Conservation (phyloP, 2,113 vertebrate genomes). For the Trematocara nigrifrons region DNA sequence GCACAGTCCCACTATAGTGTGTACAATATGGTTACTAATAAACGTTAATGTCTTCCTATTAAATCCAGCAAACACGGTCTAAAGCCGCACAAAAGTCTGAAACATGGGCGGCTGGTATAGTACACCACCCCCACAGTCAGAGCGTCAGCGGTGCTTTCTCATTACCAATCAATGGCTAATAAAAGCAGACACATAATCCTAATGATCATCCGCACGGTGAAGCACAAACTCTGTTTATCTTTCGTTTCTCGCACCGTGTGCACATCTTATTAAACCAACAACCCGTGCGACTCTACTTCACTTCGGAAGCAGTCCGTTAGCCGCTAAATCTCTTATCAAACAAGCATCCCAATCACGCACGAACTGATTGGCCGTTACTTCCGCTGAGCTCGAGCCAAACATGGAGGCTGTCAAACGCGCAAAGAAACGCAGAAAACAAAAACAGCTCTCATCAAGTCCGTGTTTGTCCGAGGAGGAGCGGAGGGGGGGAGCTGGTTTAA, state of each 20-base stretch:
- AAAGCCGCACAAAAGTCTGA: not conserved
- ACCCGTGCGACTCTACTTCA: not conserved
- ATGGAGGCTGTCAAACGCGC: not conserved
- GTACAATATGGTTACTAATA: not conserved
- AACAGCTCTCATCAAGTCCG: not conserved
- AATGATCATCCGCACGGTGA: not conserved
- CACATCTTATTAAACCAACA: not conserved
- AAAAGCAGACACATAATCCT: not conserved
- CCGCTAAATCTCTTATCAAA: not conserved
- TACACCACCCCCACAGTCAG: not conserved
- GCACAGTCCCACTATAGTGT: not conserved
- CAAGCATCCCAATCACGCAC: not conserved
- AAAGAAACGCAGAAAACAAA: not conserved
- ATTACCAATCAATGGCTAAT: not conserved
- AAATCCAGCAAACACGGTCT: not conserved
- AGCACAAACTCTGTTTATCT: not conserved
- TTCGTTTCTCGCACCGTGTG: not conserved
- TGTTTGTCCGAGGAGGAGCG: not conserved
- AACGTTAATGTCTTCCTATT: not conserved
- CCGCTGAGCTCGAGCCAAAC: not conserved
- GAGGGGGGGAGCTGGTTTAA: not conserved
- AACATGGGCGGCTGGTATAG: accelerated
- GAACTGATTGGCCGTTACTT: slow-evolving; percentile 14
- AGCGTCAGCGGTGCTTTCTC: not conserved
- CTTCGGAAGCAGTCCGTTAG: not conserved